Conservation (phyloP, 2,113 vertebrate species). For the Formicarius rufipectus region DNA sequence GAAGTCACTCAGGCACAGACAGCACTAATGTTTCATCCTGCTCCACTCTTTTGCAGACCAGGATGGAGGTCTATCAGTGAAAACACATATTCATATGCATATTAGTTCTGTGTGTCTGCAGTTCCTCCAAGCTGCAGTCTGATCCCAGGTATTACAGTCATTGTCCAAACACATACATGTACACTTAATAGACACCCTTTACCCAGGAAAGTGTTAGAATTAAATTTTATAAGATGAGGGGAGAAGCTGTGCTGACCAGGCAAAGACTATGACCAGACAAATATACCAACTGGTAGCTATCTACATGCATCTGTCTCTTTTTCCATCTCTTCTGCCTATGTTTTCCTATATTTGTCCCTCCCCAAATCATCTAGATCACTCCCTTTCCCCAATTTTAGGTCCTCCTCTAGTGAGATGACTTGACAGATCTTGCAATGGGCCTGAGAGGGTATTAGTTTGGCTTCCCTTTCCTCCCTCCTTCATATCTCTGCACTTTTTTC, state of each 20-base stretch:
- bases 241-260: background rate
- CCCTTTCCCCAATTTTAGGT: background rate
- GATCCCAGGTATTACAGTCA: fast-evolving
- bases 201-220: background rate
- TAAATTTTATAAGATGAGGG: background rate
- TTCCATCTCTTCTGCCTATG: background rate
- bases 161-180: fast-evolving
- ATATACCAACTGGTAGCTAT: fast-evolving
- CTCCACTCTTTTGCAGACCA: background rate
- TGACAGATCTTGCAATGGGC: background rate
- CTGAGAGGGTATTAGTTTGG: background rate
- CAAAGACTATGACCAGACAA: background rate
- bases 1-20: background rate
- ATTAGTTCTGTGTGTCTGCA: fast-evolving
- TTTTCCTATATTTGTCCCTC: background rate
- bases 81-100: background rate
- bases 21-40: background rate
- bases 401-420: background rate
- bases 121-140: fast-evolving
- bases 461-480: fast-evolving
- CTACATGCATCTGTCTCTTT: background rate
- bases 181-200: background rate
- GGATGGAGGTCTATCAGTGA: background rate
- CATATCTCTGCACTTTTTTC: background rate
- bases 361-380: background rate